Evolutionary conservation across 2,797 vertebrate genomes (phyloP).

Genomic region (Vespertilio murinus): DNA sequence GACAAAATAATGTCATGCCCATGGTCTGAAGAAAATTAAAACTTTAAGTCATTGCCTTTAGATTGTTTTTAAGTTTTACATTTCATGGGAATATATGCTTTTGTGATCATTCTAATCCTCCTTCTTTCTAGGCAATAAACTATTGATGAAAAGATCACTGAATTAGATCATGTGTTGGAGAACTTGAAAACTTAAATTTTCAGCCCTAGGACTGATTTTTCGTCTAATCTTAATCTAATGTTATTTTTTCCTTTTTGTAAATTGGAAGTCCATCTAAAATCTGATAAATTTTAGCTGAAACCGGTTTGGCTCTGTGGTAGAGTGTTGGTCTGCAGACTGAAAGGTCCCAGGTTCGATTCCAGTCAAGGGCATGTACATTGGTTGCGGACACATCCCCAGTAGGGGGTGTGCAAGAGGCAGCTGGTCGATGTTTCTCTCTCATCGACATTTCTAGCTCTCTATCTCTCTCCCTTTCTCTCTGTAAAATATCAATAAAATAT

Average conservation of each 20-base stretch:
- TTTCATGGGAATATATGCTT: constrained; percentile 38
- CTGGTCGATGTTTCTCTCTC: no score
- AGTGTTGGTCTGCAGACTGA: no score
- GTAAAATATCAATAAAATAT: no score
- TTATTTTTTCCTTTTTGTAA: constrained; percentile 52
- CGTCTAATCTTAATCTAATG: constrained; percentile 61
- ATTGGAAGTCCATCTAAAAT: constrained; percentile 61
- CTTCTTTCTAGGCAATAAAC: constrained; percentile 57
- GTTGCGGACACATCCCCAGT: no score
- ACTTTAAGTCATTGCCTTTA: constrained; percentile 39
- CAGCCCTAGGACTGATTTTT: not conserved
- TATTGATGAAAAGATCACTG: constrained; percentile 53
- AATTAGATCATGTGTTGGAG: constrained; percentile 50
- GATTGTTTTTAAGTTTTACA: constrained; percentile 37
- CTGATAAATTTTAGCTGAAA: constrained; percentile 64
- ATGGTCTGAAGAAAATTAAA: constrained; percentile 49
- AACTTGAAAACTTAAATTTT: constrained; percentile 56
- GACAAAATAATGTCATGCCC: not conserved
- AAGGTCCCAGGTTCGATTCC: no score
- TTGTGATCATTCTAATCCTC: constrained; percentile 50
- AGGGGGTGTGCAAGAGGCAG: no score
- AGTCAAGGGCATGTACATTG: no score
- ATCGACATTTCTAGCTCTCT: no score
- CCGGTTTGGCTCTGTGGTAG: no score
- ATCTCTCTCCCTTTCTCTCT: no score